These are phyloP conservation scores for Datnioides undecimradiatus DNA, from an alignment of 2,113 vertebrate species.

Conservation along the genomic window DNA sequence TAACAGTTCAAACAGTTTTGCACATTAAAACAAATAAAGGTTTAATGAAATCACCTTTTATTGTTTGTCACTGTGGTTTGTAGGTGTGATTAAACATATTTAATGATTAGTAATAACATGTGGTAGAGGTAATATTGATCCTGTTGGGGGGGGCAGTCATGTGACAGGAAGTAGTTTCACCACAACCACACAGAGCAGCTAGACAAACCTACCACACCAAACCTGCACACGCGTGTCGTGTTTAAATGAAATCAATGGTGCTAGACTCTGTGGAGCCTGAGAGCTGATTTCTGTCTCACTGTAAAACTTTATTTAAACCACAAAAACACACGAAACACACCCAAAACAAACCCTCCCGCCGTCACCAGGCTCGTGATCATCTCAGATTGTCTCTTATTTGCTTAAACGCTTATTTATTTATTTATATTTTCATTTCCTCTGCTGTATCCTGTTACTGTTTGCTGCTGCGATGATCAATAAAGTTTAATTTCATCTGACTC, in stretches of 20 bases:
- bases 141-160: too few relatives aligned
- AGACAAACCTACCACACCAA: too few relatives aligned
- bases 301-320: conserved; percentile 3
- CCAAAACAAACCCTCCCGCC: background rate
- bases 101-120: too few relatives aligned
- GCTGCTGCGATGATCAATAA: conserved; percentile 76
- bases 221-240: background rate
- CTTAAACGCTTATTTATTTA: background rate
- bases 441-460: conserved; percentile 62
- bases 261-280: conserved; percentile 7
- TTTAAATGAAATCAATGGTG: conserved; percentile 39
- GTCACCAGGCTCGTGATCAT: background rate
- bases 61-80: background rate
- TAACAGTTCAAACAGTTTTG: conserved; percentile 5
- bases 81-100: too few relatives aligned
- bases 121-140: background rate
- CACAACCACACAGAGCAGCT: conserved; percentile 6
- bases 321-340: conserved; percentile 20
- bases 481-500: conserved; percentile 61
- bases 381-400: background rate
- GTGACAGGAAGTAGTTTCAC: too few relatives aligned
- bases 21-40: conserved; percentile 31
- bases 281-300: conserved; percentile 17
- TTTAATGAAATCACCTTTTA: conserved; percentile 14
- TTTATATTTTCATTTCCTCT: background rate